Evolutionary conservation across 2,113 vertebrate species (phyloP).

Genomic region (Notechis scutatus): DNA sequence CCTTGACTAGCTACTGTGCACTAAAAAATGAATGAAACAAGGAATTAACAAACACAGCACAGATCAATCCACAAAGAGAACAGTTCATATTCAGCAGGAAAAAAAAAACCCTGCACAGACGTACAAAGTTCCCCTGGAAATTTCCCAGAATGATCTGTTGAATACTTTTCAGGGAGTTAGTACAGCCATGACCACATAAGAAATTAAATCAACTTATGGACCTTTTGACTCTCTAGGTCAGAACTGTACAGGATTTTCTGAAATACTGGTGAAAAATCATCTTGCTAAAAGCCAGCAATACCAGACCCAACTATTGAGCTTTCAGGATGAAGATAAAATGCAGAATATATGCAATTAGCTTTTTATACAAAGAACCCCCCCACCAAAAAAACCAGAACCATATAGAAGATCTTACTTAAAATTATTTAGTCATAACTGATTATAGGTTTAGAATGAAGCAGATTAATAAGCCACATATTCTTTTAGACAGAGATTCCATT

Average conservation of each 20-base stretch:
- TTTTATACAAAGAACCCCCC: not conserved
- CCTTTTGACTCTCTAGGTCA: not conserved
- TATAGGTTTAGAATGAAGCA: not conserved
- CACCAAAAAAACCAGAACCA: not conserved
- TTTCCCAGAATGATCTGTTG: not conserved
- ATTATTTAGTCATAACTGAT: not conserved
- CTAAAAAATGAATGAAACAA: constrained; percentile 61
- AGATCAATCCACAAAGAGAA: not conserved
- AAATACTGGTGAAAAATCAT: not conserved
- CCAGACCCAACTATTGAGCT: not conserved
- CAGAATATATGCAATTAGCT: not conserved
- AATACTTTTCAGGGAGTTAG: not conserved
- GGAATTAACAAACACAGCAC: constrained; percentile 15
- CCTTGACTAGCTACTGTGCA: constrained; percentile 79
- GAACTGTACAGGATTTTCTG: not conserved
- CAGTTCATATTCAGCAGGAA: rapidly evolving
- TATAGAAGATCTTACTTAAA: not conserved
- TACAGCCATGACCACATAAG: not conserved
- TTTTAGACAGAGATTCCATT: not conserved
- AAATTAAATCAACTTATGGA: not conserved
- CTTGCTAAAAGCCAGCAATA: not conserved
- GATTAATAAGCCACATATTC: not conserved
- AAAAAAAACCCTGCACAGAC: not conserved
- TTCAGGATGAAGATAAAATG: not conserved
- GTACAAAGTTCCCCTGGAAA: not conserved